Conservation (phyloP, 53 echinoderm and acorn worm genomes). For the Paracentrotus lividus region DNA sequence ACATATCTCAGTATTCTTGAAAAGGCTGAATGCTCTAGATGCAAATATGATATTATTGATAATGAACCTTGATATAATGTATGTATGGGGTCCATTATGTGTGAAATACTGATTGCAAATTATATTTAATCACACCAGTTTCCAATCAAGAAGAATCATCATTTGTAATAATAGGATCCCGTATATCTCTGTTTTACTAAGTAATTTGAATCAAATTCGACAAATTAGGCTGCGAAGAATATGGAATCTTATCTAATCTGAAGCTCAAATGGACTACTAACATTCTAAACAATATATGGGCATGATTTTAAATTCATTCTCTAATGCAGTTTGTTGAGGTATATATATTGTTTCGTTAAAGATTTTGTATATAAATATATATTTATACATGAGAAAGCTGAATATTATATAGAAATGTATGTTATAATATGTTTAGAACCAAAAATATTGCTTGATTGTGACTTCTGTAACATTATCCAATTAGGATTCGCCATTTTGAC, state of each 20-base stretch:
- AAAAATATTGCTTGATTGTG: neutral
- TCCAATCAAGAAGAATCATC: too few relatives aligned
- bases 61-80: too few relatives aligned
- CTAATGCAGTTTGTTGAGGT: neutral
- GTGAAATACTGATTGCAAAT: too few relatives aligned
- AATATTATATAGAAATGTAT: neutral
- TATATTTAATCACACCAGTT: too few relatives aligned
- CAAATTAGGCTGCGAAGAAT: conserved; percentile 4
- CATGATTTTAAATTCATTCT: neutral
- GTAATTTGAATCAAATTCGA: neutral
- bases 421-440: neutral
- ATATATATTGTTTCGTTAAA: neutral
- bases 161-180: too few relatives aligned
- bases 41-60: too few relatives aligned
- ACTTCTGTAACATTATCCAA: neutral
- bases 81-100: too few relatives aligned
- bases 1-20: too few relatives aligned
- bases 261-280: neutral
- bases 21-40: too few relatives aligned
- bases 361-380: neutral
- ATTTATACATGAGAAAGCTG: neutral
- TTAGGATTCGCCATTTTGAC: neutral
- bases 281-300: neutral
- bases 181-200: too few relatives aligned
- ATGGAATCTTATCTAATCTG: neutral